A percentile compares a stretch with the other conserved stretches of the same genome.
phyloP scores from a whole-genome alignment of 2,113 vertebrate genomes.

The Plestiodon gilberti region DNA sequence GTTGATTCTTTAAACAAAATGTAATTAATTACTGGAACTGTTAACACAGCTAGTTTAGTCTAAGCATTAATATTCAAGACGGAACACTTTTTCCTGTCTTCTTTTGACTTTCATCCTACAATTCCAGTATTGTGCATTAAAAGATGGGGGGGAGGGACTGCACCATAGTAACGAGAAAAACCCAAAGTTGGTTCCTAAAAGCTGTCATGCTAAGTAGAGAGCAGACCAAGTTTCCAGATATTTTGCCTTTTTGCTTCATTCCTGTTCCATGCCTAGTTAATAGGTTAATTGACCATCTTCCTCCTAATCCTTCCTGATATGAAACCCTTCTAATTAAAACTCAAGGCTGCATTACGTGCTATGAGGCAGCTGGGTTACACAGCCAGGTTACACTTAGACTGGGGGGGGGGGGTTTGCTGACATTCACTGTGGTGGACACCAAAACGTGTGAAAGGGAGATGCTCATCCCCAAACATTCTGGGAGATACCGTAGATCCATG shows the following conservation, averaged over 20 bases:
- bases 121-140: background rate
- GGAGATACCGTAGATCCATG: background rate
- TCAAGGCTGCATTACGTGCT: background rate
- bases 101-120: background rate
- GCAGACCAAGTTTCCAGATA: background rate
- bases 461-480: background rate
- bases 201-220: conserved; percentile 4
- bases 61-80: background rate
- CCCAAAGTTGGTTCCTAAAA: background rate
- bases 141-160: background rate
- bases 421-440: background rate
- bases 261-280: conserved; percentile 22
- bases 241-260: background rate
- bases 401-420: background rate
- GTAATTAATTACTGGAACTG: background rate
- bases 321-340: conserved; percentile 16
- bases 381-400: too few species aligned
- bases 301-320: conserved; percentile 12
- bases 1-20: background rate
- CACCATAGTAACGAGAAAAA: background rate
- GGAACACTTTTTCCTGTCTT: background rate
- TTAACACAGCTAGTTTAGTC: background rate
- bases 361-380: background rate
- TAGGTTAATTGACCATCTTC: conserved; percentile 15
- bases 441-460: background rate